Evolutionary conservation across 2,797 vertebrate species (phyloP).

Genomic region (Rhinella marina): DNA sequence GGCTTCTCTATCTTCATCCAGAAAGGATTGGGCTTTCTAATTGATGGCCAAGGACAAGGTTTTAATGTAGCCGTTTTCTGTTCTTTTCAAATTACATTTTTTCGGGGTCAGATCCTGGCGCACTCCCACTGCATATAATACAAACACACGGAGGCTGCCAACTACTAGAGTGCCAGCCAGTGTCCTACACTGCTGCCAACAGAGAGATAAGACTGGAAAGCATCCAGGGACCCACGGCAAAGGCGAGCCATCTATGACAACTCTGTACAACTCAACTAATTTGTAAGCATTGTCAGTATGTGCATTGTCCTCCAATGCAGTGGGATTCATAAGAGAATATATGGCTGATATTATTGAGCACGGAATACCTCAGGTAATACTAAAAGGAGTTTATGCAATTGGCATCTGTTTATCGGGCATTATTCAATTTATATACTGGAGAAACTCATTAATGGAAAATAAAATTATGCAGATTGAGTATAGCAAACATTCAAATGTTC

Average conservation of each 20-base stretch:
- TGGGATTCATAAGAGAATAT: neutral
- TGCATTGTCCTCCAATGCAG: neutral
- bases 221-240: constrained; percentile 2
- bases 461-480: neutral
- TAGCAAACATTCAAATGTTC: too few species aligned
- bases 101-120: constrained; percentile 42
- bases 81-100: constrained; percentile 44
- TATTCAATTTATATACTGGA: neutral
- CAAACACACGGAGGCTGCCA: constrained; percentile 31
- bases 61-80: constrained; percentile 42
- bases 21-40: neutral
- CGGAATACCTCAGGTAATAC: neutral
- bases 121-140: constrained; percentile 35
- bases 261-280: neutral
- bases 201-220: neutral
- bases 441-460: neutral
- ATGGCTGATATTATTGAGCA: neutral
- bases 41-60: constrained; percentile 29
- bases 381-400: neutral
- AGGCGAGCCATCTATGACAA: neutral
- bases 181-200: constrained; percentile 38
- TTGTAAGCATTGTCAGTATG: neutral
- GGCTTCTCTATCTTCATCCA: constrained; percentile 33
- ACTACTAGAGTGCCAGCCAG: constrained; percentile 24
- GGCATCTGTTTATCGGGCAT: neutral